A percentile compares a stretch with the other conserved stretches of the same genome.
These are phyloP conservation scores for Haliclystus octoradiatus DNA, from an alignment of 30 jellyfish, hydroid and myxozoan genomes.

Conservation along the genomic window DNA sequence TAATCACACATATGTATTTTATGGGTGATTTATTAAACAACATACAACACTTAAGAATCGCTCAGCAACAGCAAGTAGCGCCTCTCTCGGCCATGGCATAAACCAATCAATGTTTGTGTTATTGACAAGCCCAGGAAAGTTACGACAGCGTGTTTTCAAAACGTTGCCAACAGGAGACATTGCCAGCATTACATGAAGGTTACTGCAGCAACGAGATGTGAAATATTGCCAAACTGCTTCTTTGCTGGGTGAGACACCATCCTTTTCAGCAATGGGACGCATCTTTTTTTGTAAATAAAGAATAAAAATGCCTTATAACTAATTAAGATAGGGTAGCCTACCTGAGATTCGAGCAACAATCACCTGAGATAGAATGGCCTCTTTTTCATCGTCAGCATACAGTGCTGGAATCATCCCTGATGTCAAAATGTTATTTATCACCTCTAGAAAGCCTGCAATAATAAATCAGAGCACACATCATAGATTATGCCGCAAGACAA, in stretches of 20 bases:
- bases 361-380: constrained; percentile 67
- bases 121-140: constrained; percentile 96
- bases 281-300: too few relatives aligned
- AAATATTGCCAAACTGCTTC: constrained; percentile 97
- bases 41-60: constrained; percentile 60
- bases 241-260: constrained; percentile 74
- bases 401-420: constrained; percentile 99
- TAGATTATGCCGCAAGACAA: too few relatives aligned
- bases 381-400: constrained; percentile 93
- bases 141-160: constrained; percentile 85
- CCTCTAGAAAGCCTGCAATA: constrained; percentile 77
- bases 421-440: constrained; percentile 89
- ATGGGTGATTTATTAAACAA: too few relatives aligned
- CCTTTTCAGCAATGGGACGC: constrained; percentile 91
- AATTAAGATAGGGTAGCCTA: neutral
- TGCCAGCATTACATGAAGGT: constrained; percentile 84
- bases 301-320: neutral
- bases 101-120: constrained; percentile 98
- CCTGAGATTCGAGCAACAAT: neutral
- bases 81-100: constrained; percentile 98
- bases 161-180: constrained; percentile 98
- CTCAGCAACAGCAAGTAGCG: constrained; percentile 90
- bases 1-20: too few relatives aligned
- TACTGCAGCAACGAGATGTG: constrained; percentile 72
- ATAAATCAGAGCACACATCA: neutral